Evolutionary conservation across 2,113 vertebrate genomes (phyloP).

Genomic region (Microcebus lehilahytsara): DNA sequence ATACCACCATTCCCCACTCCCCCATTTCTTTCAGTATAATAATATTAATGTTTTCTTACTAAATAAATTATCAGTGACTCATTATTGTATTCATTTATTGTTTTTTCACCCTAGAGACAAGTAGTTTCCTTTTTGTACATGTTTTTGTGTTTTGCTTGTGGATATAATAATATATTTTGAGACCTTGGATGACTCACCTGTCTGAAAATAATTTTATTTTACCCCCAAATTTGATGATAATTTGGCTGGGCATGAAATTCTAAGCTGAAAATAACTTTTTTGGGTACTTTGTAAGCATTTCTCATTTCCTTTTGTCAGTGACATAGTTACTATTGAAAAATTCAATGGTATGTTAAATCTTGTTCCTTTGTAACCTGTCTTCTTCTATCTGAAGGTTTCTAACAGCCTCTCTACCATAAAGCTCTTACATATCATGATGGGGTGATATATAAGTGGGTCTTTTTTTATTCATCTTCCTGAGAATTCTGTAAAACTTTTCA

Average conservation of each 20-base stretch:
- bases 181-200: background rate
- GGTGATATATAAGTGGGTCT: background rate
- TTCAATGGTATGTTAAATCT: background rate
- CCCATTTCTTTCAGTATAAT: background rate
- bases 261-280: background rate
- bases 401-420: background rate
- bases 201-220: slow-evolving; percentile 9
- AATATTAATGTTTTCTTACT: background rate
- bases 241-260: background rate
- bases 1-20: background rate
- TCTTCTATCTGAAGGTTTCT: background rate
- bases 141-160: background rate
- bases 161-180: background rate
- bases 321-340: background rate
- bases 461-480: background rate
- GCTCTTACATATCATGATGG: background rate
- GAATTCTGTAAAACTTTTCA: background rate
- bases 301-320: background rate
- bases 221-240: background rate
- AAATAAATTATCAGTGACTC: background rate
- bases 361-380: background rate
- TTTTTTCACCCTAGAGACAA: background rate
- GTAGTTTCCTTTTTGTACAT: background rate
- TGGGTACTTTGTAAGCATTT: background rate
- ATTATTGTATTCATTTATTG: background rate